Conservation (phyloP, 2,113 vertebrate genomes). For the Orthonyx spaldingii region DNA sequence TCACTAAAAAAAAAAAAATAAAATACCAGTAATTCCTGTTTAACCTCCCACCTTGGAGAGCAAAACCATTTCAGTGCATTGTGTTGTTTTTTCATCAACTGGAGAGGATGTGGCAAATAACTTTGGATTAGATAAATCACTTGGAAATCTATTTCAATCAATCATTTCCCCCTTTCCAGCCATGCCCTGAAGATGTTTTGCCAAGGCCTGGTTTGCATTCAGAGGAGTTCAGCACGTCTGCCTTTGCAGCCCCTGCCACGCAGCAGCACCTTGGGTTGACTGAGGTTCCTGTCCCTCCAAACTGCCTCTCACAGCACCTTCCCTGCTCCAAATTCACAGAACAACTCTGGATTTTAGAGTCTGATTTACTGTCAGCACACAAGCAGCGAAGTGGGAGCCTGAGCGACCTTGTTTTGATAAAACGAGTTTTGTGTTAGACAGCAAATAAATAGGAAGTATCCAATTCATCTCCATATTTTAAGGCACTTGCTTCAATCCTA, state of each 20-base stretch:
- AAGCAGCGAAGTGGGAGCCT: background rate
- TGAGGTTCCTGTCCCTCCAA: background rate
- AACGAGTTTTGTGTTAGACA: background rate
- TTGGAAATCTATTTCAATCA: constrained; percentile 45
- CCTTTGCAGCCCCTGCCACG: background rate
- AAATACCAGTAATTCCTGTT: constrained; percentile 40
- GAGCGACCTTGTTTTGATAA: background rate
- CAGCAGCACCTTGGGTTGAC: background rate
- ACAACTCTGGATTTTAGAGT: background rate
- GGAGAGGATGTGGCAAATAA: constrained; percentile 32
- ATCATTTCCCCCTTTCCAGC: constrained; percentile 24
- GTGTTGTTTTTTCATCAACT: background rate
- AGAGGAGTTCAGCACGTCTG: background rate
- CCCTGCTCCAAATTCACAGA: background rate
- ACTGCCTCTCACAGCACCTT: background rate
- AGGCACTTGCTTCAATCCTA: background rate
- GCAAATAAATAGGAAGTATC: background rate
- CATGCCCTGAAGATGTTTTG: constrained; percentile 37
- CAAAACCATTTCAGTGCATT: background rate
- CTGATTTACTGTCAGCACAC: background rate
- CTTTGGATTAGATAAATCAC: constrained; percentile 41
- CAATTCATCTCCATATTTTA: background rate
- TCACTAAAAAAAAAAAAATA: background rate
- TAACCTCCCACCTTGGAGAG: constrained; percentile 11
- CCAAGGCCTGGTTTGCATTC: constrained; percentile 8